Evolutionary conservation across 2,113 vertebrate species (phyloP).

Genomic region (Zosterops hypoxanthus): DNA sequence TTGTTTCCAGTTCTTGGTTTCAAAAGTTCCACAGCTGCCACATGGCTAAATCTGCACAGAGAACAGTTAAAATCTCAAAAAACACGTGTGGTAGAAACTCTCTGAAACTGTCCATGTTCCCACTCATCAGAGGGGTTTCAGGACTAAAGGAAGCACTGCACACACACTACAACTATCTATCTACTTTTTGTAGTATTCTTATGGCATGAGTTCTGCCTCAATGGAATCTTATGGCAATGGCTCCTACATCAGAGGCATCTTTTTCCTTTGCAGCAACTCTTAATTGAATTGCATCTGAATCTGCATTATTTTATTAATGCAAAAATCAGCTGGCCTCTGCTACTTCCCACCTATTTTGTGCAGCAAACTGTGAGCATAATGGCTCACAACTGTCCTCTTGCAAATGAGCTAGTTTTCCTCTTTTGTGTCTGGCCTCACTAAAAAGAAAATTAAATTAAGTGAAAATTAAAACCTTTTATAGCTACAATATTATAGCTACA

Average conservation of each 20-base stretch:
- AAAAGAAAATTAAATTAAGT: not conserved
- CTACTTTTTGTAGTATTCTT: not conserved
- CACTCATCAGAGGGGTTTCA: not conserved
- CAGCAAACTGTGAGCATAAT: not conserved
- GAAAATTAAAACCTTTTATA: not conserved
- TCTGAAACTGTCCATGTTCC: not conserved
- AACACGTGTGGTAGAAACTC: not conserved
- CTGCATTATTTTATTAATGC: not conserved
- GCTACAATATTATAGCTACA: not conserved
- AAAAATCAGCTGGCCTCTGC: not conserved
- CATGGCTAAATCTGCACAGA: constrained; percentile 73
- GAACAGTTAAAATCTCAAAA: not conserved
- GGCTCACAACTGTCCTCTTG: not conserved
- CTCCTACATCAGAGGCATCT: not conserved
- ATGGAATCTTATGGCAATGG: not conserved
- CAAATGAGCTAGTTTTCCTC: not conserved
- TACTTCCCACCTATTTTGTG: not conserved
- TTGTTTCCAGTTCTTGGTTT: constrained; percentile 52
- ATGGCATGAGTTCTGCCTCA: not conserved
- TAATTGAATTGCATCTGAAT: not conserved
- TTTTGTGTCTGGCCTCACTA: not conserved
- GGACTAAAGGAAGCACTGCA: not conserved
- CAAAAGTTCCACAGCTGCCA: constrained; percentile 76
- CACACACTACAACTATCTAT: not conserved
- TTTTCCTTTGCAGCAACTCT: not conserved